phyloP scores from a whole-genome alignment of 2,888 invertebrate species.

The Allygus modestus region DNA sequence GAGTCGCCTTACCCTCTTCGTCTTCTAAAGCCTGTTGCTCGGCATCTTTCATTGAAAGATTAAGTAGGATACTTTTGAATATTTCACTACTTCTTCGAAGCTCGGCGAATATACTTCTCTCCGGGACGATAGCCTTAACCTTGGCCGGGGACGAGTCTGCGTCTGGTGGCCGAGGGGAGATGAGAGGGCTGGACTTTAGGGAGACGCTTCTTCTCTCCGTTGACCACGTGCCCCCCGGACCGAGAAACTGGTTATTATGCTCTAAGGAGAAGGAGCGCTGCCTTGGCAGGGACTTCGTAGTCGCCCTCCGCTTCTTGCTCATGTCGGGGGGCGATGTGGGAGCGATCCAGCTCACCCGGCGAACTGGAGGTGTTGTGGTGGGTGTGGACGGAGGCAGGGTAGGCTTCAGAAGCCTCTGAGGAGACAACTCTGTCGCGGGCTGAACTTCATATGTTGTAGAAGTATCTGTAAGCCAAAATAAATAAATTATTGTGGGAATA shows the following conservation, averaged over 20 bases:
- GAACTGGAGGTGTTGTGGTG: constrained; percentile 33
- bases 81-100: constrained; percentile 74
- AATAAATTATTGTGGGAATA: too few species aligned
- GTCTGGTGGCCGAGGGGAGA: constrained; percentile 68
- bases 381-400: not conserved
- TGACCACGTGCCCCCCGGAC: constrained; percentile 69
- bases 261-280: constrained; percentile 73
- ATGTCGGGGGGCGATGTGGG: constrained; percentile 55
- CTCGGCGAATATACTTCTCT: constrained; percentile 74
- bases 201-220: constrained; percentile 73
- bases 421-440: not conserved
- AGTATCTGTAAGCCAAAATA: not conserved
- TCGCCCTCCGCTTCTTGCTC: constrained; percentile 66
- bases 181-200: constrained; percentile 73
- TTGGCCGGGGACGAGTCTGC: constrained; percentile 64
- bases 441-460: not conserved
- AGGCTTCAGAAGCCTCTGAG: constrained; percentile 25
- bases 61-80: constrained; percentile 74
- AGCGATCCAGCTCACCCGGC: constrained; percentile 65
- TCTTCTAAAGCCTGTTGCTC: constrained; percentile 66
- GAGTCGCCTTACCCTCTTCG: constrained; percentile 26
- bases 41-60: constrained; percentile 73
- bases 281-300: constrained; percentile 66
- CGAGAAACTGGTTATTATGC: constrained; percentile 71
- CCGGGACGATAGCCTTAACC: constrained; percentile 67